Percentiles rank a stretch among this genome's conserved stretches.
These are phyloP conservation scores for Drosophila repleta DNA, from an alignment of 1,140 invertebrate species.

Conservation along the genomic window DNA sequence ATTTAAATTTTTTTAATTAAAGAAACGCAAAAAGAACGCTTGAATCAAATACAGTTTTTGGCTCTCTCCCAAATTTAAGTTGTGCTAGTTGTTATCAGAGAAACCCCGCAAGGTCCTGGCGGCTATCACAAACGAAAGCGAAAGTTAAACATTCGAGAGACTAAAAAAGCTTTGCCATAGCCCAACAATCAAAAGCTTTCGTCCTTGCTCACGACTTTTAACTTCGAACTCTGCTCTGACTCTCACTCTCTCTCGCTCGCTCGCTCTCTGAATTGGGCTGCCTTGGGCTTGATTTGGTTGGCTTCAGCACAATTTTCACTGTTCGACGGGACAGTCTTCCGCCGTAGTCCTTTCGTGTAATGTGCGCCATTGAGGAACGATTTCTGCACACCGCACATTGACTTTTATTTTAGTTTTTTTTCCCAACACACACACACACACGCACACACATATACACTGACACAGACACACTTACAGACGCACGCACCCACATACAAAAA, in stretches of 20 bases:
- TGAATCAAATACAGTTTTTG: no score
- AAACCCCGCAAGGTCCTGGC: background rate
- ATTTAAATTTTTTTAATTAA: no score
- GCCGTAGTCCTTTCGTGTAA: slow-evolving; percentile 75
- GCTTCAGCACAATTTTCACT: slow-evolving; percentile 52
- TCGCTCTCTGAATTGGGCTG: slow-evolving; percentile 15
- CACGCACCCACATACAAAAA: slow-evolving; percentile 27
- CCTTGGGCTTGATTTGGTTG: slow-evolving; percentile 18
- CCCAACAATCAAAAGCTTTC: slow-evolving; percentile 10
- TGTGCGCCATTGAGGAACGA: slow-evolving; percentile 68
- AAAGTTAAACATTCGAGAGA: slow-evolving; percentile 44
- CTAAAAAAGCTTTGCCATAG: slow-evolving; percentile 23
- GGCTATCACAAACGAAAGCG: slow-evolving; percentile 39
- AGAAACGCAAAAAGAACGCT: no score
- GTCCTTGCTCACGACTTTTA: slow-evolving; percentile 42
- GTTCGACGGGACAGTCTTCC: slow-evolving; percentile 65
- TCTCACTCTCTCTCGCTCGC: slow-evolving; percentile 10
- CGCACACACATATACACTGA: slow-evolving; percentile 23
- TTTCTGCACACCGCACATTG: slow-evolving; percentile 66
- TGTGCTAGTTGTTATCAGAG: no score
- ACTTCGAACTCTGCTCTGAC: slow-evolving; percentile 41
- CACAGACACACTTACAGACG: slow-evolving; percentile 26
- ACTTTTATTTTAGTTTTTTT: slow-evolving; percentile 72
- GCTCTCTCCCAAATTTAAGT: slow-evolving; percentile 2
- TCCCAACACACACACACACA: slow-evolving; percentile 37